Evolutionary conservation across 2,113 vertebrate genomes (phyloP).

Genomic region (Forbesichthys papilliferus): DNA sequence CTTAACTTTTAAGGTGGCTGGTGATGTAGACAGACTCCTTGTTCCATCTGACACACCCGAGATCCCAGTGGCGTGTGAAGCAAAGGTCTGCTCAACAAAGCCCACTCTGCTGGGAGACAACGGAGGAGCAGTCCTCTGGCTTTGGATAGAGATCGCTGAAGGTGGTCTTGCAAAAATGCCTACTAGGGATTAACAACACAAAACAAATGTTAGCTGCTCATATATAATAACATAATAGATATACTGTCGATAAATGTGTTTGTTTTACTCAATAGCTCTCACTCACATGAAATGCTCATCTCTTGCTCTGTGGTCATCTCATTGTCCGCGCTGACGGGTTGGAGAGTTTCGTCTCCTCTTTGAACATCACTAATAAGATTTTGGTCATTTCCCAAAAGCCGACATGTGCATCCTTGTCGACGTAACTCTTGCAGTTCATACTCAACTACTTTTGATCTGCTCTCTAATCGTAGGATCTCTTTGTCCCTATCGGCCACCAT

Average conservation of each 20-base stretch:
- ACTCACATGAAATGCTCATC: slow-evolving; percentile 52
- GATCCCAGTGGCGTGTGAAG: slow-evolving; percentile 27
- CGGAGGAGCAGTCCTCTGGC: slow-evolving; percentile 30
- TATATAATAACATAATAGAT: too few relatives aligned
- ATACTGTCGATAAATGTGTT: too few relatives aligned
- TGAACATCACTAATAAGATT: slow-evolving; percentile 10
- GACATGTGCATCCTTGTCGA: slow-evolving; percentile 33
- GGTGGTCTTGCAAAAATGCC: slow-evolving; percentile 40
- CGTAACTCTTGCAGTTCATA: slow-evolving; percentile 45
- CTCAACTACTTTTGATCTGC: slow-evolving; percentile 45
- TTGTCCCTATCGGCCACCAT: slow-evolving; percentile 68
- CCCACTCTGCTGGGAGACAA: slow-evolving; percentile 32
- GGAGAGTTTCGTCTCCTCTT: neutral
- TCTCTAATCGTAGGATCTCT: slow-evolving; percentile 65
- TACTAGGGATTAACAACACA: slow-evolving; percentile 33
- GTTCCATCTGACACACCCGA: neutral
- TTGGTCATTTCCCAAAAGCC: neutral
- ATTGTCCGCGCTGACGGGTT: fast-evolving
- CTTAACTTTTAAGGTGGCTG: slow-evolving; percentile 47
- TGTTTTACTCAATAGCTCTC: neutral
- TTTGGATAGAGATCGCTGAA: slow-evolving; percentile 45
- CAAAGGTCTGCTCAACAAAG: slow-evolving; percentile 39
- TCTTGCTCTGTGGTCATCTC: slow-evolving; percentile 32
- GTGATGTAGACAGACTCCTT: slow-evolving; percentile 16
- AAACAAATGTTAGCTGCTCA: neutral